Evolutionary conservation across 2,113 vertebrate species (phyloP).

Genomic region (Sturnus vulgaris): DNA sequence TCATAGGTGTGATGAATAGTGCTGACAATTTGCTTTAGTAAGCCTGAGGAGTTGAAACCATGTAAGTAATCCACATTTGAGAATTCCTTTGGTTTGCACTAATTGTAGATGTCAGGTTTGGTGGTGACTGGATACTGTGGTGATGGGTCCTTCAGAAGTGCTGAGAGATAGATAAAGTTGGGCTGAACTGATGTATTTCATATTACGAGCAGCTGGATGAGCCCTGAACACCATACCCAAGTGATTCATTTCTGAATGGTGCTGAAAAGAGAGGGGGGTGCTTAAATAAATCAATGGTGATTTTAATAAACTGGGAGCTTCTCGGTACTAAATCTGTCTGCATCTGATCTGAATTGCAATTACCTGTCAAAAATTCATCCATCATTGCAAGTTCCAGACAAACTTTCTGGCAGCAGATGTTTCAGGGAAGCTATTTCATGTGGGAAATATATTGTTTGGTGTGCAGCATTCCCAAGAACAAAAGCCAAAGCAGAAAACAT

Average conservation of each 20-base stretch:
- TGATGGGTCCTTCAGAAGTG: neutral
- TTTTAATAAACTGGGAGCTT: constrained; percentile 78
- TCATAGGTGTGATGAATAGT: neutral
- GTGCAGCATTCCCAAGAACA: constrained; percentile 56
- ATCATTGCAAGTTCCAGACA: constrained; percentile 73
- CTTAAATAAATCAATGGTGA: constrained; percentile 77
- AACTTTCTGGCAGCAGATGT: constrained; percentile 78
- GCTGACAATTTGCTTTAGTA: neutral
- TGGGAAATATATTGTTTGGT: constrained; percentile 58
- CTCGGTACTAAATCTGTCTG: constrained; percentile 75
- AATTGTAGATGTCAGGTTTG: neutral
- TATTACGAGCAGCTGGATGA: constrained; percentile 62
- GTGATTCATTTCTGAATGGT: constrained; percentile 72
- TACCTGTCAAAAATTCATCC: constrained; percentile 81
- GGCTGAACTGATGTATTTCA: constrained; percentile 19
- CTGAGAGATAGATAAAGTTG: constrained; percentile 26
- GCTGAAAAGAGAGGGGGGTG: constrained; percentile 61
- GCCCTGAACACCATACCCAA: constrained; percentile 55
- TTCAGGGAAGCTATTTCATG: constrained; percentile 61
- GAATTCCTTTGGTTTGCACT: neutral
- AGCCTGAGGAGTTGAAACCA: neutral
- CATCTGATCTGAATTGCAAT: constrained; percentile 83
- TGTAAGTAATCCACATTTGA: neutral
- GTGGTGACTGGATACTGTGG: neutral
- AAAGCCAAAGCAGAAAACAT: constrained; percentile 54